These are phyloP conservation scores for Strongylocentrotus purpuratus DNA, from an alignment of 35 echinoderm and acorn worm genomes.

Conservation along the genomic window DNA sequence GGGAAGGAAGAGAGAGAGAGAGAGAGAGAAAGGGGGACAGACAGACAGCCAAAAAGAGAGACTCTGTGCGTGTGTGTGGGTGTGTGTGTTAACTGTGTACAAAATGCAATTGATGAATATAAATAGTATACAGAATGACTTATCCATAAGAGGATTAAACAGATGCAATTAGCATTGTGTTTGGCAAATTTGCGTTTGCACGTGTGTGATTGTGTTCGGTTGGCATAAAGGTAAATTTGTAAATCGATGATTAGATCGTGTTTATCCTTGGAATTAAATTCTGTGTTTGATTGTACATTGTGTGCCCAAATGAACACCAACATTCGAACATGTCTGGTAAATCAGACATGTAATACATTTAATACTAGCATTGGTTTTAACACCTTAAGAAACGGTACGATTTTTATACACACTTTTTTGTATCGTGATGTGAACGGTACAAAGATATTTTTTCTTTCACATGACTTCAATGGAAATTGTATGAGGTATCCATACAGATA, in stretches of 20 bases:
- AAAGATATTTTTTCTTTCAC: too few species aligned
- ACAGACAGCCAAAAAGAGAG: not conserved
- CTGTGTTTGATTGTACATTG: not conserved
- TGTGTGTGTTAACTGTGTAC: too few species aligned
- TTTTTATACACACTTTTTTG: too few species aligned
- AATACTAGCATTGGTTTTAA: too few species aligned
- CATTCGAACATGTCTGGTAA: not conserved
- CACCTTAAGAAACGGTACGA: too few species aligned
- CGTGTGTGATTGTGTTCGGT: not conserved
- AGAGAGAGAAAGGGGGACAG: not conserved
- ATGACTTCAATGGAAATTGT: too few species aligned
- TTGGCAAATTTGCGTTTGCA: not conserved
- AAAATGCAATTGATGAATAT: not conserved
- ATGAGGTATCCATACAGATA: too few species aligned
- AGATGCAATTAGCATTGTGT: not conserved
- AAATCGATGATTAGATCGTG: not conserved
- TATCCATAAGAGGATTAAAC: not conserved
- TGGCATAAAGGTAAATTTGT: not conserved
- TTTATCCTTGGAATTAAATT: not conserved
- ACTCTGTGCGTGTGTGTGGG: not conserved
- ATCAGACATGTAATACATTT: too few species aligned
- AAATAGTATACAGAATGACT: not conserved
- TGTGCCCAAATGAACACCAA: not conserved
- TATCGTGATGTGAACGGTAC: too few species aligned
- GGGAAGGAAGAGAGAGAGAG: not conserved